Conservation (phyloP, 2,113 vertebrate species). For the Puntigrus tetrazona region DNA sequence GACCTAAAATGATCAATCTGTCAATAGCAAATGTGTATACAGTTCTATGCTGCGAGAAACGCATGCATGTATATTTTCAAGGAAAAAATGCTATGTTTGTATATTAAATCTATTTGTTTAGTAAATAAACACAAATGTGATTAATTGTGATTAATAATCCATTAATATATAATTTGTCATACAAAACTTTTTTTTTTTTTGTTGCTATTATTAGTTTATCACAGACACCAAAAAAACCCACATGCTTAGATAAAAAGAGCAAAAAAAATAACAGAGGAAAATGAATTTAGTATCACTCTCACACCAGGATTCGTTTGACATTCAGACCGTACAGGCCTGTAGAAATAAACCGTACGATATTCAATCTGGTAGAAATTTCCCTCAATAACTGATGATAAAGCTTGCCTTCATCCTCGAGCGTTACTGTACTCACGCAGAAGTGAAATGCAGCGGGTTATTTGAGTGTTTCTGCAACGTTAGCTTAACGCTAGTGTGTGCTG, state of each 20-base stretch:
- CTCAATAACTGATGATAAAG: conserved; percentile 6
- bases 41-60: no score
- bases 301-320: not conserved
- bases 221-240: not conserved
- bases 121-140: no score
- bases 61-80: no score
- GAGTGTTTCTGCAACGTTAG: conserved; percentile 40
- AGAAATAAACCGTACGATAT: conserved; percentile 1
- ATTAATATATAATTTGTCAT: not conserved
- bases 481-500: conserved; percentile 61
- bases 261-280: not conserved
- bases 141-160: no score
- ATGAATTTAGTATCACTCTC: not conserved
- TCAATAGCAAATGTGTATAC: not conserved
- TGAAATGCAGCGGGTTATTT: conserved; percentile 26
- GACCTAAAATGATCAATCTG: not conserved
- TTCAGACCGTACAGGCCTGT: not conserved
- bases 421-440: not conserved
- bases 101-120: no score
- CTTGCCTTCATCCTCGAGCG: not conserved
- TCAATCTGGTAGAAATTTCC: not conserved
- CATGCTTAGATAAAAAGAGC: not conserved
- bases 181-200: not conserved
- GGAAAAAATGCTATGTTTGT: no score
- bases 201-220: no score